Evolutionary conservation across 1,140 invertebrate genomes (phyloP), one percentile per base, ranked within the genome.

Genomic region (Aphelinus atriplicis): DNA sequence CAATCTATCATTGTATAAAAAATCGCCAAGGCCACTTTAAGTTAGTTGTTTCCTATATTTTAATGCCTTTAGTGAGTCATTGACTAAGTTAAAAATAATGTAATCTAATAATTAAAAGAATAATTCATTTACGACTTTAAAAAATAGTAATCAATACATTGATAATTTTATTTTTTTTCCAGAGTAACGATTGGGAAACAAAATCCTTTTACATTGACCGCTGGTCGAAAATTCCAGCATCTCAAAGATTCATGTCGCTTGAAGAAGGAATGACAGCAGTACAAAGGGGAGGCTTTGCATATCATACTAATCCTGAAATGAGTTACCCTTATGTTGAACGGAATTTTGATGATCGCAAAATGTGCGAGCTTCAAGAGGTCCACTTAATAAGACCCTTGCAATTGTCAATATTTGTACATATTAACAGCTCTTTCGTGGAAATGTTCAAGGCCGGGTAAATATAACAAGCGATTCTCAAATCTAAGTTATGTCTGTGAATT

Each of bases 321-420:
- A 65, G 69, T 50, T 77, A 77, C 68, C 70, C 64, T 63, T 72
- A 72, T 50, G 47, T 77, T 5, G 70, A 67, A 48, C 47, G 65
- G n/a, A 9, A 72, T 51, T 77, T 77, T 68, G 58, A 66, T n/a
- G 42, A 72, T 48, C 63, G 68, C 7, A 51, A 66, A 50, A 77
- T 77, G 55, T 77, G 75, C 57, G 64, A 77, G 63, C 9, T 77
- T 2, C 71, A 71, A 7, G 75, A 77, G 66, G 75, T 77, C 10
- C 69, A 77, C 61, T 61, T 77, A 48, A 45, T 74, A n/a, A 63
- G 42, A 53, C 71, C 71, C 0, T 53, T 63, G 4, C 56, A 74
- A 42, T 60, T 70, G n/a, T 65, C 66, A 1, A 56, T 74, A 51
- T 72, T 71, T 50, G 72, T 66, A 7, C 66, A 63, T 6, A 66